Evolutionary conservation across 2,888 invertebrate genomes (phyloP), one percentile per base, ranked within the genome.

Genomic region (Brachyptera risi): DNA sequence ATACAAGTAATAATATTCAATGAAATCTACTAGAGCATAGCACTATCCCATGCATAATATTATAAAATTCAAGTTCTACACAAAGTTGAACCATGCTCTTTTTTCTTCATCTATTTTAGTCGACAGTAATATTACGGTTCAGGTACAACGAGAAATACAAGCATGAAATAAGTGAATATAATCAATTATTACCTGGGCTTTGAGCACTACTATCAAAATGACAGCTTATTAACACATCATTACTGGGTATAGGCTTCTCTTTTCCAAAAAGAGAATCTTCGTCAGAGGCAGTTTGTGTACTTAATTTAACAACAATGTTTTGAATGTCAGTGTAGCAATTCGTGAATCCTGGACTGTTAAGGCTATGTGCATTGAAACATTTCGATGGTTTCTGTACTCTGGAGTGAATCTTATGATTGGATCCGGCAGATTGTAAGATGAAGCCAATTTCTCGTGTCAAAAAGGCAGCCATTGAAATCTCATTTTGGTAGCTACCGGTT

Each of bases 171-270:
- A n/a, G n/a, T n/a, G n/a, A n/a, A 35, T 35, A 35, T 35, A 9
- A 9, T n/a, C n/a, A 35, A 35, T 35, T 9, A 35, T 35, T 35
- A 35, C 79, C 80, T 68, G 79, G 78, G 67, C 79, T 79, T 59
- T 75, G 76, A n/a, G 78, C 74, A 49, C 78, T 76, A 49, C 79
- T 74, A 69, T 83, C 83, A 69, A 77, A 82, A 68, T 83, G 83
- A 68, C 83, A 83, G 68, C 82, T 83, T 56, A 83, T 70, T 61
- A 82, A 71, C 1, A 82, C 65, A 31, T 68, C 67, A 63, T 76
- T 40, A 23, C 40, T 31, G 1, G 74, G 71, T 0, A 76, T 77
- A 26, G 75, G 75, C 19, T 5, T 35, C 35, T 75, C 74, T 1
- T 78, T 78, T 1, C 78, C 74, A 19, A 74, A 72, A 47, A 82